phyloP scores from a whole-genome alignment of 2,797 vertebrate genomes.

The Semotilus atromaculatus region DNA sequence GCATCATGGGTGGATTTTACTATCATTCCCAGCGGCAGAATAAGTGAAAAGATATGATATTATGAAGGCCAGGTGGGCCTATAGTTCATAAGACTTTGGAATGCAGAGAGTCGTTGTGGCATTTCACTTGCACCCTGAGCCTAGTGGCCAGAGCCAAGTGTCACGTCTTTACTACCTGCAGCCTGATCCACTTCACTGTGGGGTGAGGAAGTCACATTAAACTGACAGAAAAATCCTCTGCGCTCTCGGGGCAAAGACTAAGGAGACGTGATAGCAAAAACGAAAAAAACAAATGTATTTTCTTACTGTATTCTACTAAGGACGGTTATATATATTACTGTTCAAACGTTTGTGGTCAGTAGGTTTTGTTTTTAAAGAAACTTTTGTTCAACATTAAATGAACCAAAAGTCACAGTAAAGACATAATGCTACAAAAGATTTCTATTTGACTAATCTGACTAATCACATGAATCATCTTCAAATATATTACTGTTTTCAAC shows the following conservation, averaged over 20 bases:
- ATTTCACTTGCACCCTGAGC: constrained; percentile 79
- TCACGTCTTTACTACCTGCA: constrained; percentile 78
- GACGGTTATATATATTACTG: background rate
- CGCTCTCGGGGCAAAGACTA: background rate
- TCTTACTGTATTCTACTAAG: background rate
- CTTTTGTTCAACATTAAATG: background rate
- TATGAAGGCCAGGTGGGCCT: constrained; percentile 66
- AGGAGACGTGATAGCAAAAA: background rate
- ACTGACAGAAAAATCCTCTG: constrained; percentile 55
- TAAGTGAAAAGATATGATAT: constrained; percentile 60
- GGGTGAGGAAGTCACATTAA: constrained; percentile 67
- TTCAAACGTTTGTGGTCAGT: background rate
- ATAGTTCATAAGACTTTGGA: constrained; percentile 77
- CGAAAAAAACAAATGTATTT: background rate
- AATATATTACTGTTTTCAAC: background rate
- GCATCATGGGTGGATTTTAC: constrained; percentile 65
- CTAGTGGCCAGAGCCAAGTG: constrained; percentile 74
- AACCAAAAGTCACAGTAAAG: background rate
- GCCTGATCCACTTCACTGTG: constrained; percentile 69
- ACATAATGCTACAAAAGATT: background rate
- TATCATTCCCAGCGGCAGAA: constrained; percentile 41
- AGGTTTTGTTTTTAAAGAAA: background rate
- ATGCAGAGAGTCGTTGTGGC: constrained; percentile 76
- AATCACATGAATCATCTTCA: background rate
- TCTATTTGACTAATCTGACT: background rate